These are phyloP conservation scores for Siniperca obscura DNA, from an alignment of 2,797 vertebrate genomes.

Conservation along the genomic window DNA sequence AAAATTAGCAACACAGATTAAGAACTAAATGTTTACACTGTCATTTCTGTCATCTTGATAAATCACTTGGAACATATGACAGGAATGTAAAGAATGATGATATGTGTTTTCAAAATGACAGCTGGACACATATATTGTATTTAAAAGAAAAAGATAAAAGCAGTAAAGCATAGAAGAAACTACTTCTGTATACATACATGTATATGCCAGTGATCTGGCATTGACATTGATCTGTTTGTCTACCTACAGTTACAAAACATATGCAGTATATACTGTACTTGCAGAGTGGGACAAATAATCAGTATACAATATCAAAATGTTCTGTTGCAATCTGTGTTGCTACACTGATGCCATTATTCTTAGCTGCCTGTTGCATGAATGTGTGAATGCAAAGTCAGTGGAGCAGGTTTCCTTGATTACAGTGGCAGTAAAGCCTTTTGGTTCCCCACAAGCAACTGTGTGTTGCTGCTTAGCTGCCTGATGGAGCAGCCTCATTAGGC, in stretches of 20 bases:
- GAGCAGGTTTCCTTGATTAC: conserved; percentile 55
- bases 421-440: conserved; percentile 49
- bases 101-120: not conserved
- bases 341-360: conserved; percentile 24
- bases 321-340: conserved; percentile 14
- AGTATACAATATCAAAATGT: conserved; percentile 8
- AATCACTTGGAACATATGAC: not conserved
- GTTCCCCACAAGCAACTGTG: conserved; percentile 56
- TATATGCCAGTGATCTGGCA: not conserved
- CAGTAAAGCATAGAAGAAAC: not conserved
- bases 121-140: not conserved
- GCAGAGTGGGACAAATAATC: conserved; percentile 9
- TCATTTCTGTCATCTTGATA: not conserved
- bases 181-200: not conserved
- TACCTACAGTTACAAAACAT: not conserved
- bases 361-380: conserved; percentile 36
- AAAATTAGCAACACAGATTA: not conserved
- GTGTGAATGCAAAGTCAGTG: conserved; percentile 37
- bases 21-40: not conserved
- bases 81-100: not conserved
- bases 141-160: not conserved
- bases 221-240: conserved; percentile 3
- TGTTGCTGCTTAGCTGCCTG: conserved; percentile 57
- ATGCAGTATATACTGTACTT: not conserved
- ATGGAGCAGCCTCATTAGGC: conserved; percentile 74